These are phyloP conservation scores for Onychorhynchus coronatus DNA, from an alignment of 2,113 vertebrate genomes.

Conservation along the genomic window DNA sequence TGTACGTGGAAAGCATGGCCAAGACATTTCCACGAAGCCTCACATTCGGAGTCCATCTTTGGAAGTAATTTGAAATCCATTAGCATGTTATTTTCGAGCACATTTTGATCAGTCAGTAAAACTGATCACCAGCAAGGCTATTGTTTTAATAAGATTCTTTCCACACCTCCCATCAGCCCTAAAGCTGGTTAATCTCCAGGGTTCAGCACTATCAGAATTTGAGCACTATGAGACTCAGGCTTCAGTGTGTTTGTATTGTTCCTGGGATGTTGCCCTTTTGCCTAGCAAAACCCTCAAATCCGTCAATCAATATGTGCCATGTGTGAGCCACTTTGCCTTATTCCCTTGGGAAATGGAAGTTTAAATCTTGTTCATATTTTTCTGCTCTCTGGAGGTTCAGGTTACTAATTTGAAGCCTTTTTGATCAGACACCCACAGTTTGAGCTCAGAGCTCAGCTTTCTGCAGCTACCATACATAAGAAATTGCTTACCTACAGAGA, in stretches of 20 bases:
- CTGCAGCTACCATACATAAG: fast-evolving
- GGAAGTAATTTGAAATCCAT: background rate
- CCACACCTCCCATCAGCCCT: background rate
- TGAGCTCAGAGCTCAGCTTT: background rate
- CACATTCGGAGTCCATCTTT: background rate
- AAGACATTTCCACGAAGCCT: background rate
- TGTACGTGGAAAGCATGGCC: background rate
- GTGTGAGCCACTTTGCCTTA: background rate
- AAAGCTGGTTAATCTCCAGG: background rate
- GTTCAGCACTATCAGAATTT: background rate
- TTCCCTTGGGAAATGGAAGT: background rate
- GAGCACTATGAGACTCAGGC: background rate
- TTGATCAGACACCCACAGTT: background rate
- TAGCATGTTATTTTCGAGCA: background rate
- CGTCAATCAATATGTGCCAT: fast-evolving
- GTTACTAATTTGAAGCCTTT: background rate
- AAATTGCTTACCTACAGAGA: background rate
- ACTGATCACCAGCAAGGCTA: background rate
- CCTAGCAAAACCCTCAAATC: background rate
- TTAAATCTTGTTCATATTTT: background rate
- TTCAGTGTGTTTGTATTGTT: background rate
- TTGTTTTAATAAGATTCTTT: background rate
- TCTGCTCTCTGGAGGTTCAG: background rate
- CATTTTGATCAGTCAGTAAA: background rate
- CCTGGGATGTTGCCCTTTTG: background rate